These are phyloP conservation scores for Acleris cristana DNA, from an alignment of 2,888 invertebrate species.

Conservation along the genomic window DNA sequence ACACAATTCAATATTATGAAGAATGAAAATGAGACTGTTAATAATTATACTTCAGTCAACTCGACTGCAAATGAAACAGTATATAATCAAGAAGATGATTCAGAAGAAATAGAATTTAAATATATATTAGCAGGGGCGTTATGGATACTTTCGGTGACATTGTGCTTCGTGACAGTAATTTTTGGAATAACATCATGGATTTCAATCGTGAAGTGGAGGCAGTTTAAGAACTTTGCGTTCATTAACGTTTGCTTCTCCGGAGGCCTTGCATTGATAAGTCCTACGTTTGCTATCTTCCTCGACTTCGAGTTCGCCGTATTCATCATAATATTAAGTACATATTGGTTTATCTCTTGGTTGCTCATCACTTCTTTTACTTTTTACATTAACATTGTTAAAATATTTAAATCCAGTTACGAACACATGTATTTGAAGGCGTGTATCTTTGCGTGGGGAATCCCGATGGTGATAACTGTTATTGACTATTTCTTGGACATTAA, in stretches of 20 bases:
- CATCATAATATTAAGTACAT: not conserved
- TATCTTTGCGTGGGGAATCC: slow-evolving; percentile 1
- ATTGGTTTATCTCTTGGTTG: slow-evolving; percentile 4
- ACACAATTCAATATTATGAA: too few species aligned
- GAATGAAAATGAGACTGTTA: too few species aligned
- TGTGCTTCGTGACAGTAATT: not conserved
- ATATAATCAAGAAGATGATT: not conserved
- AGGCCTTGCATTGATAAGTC: not conserved
- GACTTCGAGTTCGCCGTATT: not conserved
- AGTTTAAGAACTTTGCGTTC: not conserved
- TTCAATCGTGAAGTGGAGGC: slow-evolving; percentile 3
- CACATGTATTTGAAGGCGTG: not conserved
- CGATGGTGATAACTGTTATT: not conserved
- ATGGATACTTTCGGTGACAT: not conserved
- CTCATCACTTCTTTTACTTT: not conserved
- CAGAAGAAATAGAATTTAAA: not conserved
- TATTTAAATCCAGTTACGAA: not conserved
- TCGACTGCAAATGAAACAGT: too few species aligned
- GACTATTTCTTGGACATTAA: not conserved
- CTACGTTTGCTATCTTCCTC: not conserved
- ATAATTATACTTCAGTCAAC: not conserved
- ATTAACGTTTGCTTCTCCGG: slow-evolving; percentile 4
- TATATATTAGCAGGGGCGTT: not conserved
- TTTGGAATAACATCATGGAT: slow-evolving; percentile 8
- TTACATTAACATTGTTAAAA: slow-evolving; percentile 8